A percentile compares a stretch with the other conserved stretches of the same genome.
phyloP scores from a whole-genome alignment of 2,797 vertebrate species.

The Acanthis flammea region DNA sequence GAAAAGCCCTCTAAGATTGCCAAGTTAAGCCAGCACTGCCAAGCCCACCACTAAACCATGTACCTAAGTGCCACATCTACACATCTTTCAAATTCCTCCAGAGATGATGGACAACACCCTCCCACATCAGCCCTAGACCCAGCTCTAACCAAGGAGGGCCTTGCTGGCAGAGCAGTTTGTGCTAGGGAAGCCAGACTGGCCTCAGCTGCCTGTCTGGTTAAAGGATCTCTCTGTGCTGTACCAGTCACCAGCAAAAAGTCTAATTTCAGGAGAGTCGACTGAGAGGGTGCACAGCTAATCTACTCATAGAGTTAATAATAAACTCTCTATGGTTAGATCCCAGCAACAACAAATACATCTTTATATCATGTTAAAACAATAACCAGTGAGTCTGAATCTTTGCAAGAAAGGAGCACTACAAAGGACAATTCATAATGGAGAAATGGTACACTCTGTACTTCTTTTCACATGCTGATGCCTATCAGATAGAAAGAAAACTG shows the following conservation, averaged over 20 bases:
- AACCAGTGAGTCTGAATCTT: not conserved
- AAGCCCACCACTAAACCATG: not conserved
- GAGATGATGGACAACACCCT: not conserved
- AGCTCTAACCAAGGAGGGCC: not conserved
- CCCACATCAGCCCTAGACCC: not conserved
- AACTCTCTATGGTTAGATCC: not conserved
- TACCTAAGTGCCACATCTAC: not conserved
- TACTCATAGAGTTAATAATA: not conserved
- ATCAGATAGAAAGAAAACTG: not conserved
- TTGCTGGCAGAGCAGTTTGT: not conserved
- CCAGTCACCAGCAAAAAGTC: not conserved
- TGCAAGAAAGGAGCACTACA: not conserved
- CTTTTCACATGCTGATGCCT: not conserved
- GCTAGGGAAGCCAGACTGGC: not conserved
- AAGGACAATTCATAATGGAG: not conserved
- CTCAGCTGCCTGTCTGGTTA: not conserved
- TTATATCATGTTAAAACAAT: not conserved
- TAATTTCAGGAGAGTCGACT: not conserved
- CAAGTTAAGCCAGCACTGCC: not conserved
- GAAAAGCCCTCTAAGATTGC: not conserved
- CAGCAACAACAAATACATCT: conserved; percentile 4
- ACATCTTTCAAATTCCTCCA: not conserved
- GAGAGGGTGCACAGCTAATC: not conserved
- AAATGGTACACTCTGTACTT: not conserved
- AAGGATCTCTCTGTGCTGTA: not conserved